These are phyloP conservation scores for Axea sp. DNA, from an alignment of 2,888 invertebrate species.

Conservation along the genomic window DNA sequence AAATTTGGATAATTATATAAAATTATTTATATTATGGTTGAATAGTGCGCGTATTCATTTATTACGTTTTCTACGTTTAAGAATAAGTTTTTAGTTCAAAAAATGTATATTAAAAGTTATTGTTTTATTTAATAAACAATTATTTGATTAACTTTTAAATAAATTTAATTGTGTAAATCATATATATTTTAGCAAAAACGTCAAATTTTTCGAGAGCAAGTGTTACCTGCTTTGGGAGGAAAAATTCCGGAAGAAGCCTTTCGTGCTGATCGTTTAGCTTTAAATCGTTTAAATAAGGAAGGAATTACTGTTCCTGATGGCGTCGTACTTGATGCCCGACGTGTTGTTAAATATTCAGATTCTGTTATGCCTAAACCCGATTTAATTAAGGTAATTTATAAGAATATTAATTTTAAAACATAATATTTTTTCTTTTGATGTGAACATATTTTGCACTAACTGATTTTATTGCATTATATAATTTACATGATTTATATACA, in stretches of 20 bases:
- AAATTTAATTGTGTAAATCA: too few species aligned
- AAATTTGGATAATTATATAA: not conserved
- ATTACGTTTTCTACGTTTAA: not conserved
- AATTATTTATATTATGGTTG: conserved; percentile 1
- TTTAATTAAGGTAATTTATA: conserved; percentile 68
- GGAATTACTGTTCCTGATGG: conserved; percentile 83
- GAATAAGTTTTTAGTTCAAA: not conserved
- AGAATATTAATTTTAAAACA: not conserved
- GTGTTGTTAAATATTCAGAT: conserved; percentile 58
- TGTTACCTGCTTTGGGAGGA: conserved; percentile 83
- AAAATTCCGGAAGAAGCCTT: conserved; percentile 84
- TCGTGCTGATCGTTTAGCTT: conserved; percentile 81
- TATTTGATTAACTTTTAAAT: too few species aligned
- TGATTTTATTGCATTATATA: too few species aligned
- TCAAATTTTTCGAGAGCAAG: conserved; percentile 84
- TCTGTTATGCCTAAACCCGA: conserved; percentile 68
- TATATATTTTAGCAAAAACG: conserved; percentile 81
- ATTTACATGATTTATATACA: too few species aligned
- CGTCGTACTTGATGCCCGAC: conserved; percentile 80
- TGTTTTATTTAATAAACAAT: too few species aligned
- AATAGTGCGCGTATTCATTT: not conserved
- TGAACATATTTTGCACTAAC: too few species aligned
- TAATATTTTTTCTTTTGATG: not conserved
- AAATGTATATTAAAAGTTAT: too few species aligned
- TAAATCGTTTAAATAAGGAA: conserved; percentile 83